Conservation (phyloP, 2,797 vertebrate genomes). For the Sebastes reedi region DNA sequence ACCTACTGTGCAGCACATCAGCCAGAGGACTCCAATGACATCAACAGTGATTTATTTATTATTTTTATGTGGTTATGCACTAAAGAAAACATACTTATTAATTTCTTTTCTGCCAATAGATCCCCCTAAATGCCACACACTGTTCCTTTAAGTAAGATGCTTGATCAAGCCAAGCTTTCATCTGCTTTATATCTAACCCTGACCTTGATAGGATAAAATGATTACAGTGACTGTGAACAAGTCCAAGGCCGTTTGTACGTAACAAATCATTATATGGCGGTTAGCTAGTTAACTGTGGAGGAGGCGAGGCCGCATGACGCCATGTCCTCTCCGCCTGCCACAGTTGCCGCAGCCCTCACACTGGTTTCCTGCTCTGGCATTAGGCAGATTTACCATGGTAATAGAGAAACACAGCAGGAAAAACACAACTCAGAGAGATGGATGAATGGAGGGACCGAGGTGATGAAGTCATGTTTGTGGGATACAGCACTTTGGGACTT, state of each 20-base stretch:
- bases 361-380: conserved; percentile 68
- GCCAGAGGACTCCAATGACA: not conserved
- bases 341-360: conserved; percentile 51
- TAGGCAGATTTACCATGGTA: conserved; percentile 61
- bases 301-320: conserved; percentile 35
- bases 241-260: not conserved
- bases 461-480: conserved; percentile 52
- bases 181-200: not conserved
- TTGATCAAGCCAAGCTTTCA: not conserved
- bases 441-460: conserved; percentile 1
- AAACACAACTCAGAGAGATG: conserved; percentile 43
- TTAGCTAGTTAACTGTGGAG: conserved; percentile 34
- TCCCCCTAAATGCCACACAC: too few species aligned
- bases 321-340: conserved; percentile 44
- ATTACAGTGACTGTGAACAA: not conserved
- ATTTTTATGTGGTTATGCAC: too few species aligned
- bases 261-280: conserved; percentile 34
- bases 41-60: too few species aligned
- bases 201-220: not conserved
- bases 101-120: too few species aligned
- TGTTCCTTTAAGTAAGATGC: too few species aligned
- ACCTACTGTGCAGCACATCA: not conserved
- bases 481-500: not conserved
- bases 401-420: conserved; percentile 60
- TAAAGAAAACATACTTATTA: too few species aligned